Percentiles rank a stretch among this genome's conserved stretches.
These are phyloP conservation scores for Crotalus helleri DNA, from an alignment of 2,113 vertebrate species.

Conservation along the genomic window DNA sequence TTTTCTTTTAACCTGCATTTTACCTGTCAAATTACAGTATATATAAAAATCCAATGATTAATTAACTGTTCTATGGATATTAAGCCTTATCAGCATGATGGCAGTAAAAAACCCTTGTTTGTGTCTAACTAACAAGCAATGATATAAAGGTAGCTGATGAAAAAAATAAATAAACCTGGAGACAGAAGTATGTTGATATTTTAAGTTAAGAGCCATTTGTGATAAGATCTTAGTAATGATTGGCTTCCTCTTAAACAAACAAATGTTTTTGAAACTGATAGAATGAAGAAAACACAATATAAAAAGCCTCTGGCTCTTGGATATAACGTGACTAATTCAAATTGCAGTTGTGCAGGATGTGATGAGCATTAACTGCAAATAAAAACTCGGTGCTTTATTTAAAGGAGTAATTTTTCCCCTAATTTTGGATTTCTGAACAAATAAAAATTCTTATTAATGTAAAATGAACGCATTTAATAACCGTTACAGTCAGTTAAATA, in stretches of 20 bases:
- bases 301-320: not conserved
- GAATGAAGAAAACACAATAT: not conserved
- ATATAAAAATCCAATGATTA: not conserved
- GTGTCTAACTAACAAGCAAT: not conserved
- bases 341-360: not conserved
- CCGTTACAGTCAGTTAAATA: not conserved
- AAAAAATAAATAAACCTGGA: not conserved
- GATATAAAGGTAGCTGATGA: not conserved
- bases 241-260: not conserved
- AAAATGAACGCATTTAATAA: not conserved
- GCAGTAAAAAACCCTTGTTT: not conserved
- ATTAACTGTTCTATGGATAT: fast-evolving
- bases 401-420: not conserved
- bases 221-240: not conserved
- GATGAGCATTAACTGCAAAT: not conserved
- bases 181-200: not conserved
- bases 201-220: not conserved
- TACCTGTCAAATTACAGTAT: not conserved
- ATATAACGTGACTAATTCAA: not conserved
- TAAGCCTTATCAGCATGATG: not conserved
- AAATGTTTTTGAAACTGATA: fast-evolving
- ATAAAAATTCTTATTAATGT: not conserved
- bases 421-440: slow-evolving; percentile 23
- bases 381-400: not conserved
- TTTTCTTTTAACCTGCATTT: not conserved